These are phyloP conservation scores for Amblyjoppa proteus DNA, from an alignment of 2,888 invertebrate genomes.

Conservation along the genomic window DNA sequence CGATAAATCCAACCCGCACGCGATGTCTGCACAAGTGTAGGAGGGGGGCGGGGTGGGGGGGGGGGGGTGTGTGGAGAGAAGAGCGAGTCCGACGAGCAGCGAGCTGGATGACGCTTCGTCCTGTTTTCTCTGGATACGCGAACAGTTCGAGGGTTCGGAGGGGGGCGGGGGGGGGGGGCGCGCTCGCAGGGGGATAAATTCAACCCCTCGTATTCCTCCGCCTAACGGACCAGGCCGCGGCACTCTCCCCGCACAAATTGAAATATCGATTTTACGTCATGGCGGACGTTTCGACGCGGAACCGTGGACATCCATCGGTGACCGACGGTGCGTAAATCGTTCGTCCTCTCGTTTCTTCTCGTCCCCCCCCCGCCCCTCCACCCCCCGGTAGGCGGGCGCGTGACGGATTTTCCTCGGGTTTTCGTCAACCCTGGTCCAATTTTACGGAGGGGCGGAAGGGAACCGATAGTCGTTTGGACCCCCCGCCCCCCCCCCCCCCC, in stretches of 20 bases:
- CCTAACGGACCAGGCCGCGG: neutral
- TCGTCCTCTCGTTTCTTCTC: slow-evolving; percentile 30
- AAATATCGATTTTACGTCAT: slow-evolving; percentile 72
- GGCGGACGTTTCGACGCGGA: slow-evolving; percentile 59
- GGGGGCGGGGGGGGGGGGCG: neutral
- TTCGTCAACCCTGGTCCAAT: slow-evolving; percentile 53
- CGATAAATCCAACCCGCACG: too few relatives aligned
- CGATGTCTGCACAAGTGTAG: slow-evolving; percentile 9
- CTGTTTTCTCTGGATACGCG: slow-evolving; percentile 2
- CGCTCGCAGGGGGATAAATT: slow-evolving; percentile 28
- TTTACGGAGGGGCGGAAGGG: slow-evolving; percentile 5
- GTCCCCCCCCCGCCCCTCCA: too few relatives aligned
- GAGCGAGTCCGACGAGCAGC: slow-evolving; percentile 1
- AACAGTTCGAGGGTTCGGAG: neutral
- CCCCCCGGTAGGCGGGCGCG: neutral
- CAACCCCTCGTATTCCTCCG: slow-evolving; percentile 33
- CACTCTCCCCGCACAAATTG: slow-evolving; percentile 59
- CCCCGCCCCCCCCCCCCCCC: neutral
- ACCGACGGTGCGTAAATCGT: slow-evolving; percentile 70
- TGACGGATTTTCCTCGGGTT: slow-evolving; percentile 65
- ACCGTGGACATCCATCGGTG: slow-evolving; percentile 63
- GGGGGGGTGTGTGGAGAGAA: slow-evolving; percentile 1
- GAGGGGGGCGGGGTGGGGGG: too few relatives aligned
- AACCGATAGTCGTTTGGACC: neutral
- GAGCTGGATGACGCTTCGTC: neutral